These are phyloP conservation scores for Tragelaphus strepsiceros DNA, from an alignment of 2,113 vertebrate species.

Conservation along the genomic window DNA sequence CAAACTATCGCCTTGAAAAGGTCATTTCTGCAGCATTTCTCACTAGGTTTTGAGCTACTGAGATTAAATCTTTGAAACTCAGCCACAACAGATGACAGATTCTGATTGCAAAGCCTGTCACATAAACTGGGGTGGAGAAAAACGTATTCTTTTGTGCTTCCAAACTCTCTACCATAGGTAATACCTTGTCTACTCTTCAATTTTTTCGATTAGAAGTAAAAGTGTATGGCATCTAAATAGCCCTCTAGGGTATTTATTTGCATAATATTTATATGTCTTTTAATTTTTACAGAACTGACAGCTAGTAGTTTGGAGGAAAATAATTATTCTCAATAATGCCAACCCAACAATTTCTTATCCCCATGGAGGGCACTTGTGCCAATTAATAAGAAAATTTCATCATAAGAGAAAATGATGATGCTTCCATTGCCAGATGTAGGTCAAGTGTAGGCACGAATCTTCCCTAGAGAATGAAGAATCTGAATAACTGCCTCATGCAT, in stretches of 20 bases:
- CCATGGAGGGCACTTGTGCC: slow-evolving; percentile 36
- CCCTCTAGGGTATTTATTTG: slow-evolving; percentile 16
- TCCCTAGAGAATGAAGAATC: not conserved
- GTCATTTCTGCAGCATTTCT: slow-evolving; percentile 22
- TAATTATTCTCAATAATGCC: slow-evolving; percentile 73
- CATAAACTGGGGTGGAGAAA: not conserved
- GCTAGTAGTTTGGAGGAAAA: slow-evolving; percentile 53
- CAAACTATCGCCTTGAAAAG: slow-evolving; percentile 44
- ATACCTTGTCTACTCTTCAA: not conserved
- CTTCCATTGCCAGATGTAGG: slow-evolving; percentile 47
- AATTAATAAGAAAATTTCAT: slow-evolving; percentile 72
- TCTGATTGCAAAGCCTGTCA: not conserved
- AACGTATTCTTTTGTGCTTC: not conserved
- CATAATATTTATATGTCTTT: slow-evolving; percentile 47
- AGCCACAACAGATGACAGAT: not conserved
- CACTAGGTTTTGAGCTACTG: not conserved
- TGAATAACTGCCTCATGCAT: not conserved
- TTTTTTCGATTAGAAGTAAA: slow-evolving; percentile 39
- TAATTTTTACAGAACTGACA: slow-evolving; percentile 52
- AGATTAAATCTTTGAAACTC: slow-evolving; percentile 6
- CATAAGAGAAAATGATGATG: slow-evolving; percentile 50
- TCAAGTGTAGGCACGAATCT: not conserved
- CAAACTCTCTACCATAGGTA: not conserved
- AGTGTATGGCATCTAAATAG: slow-evolving; percentile 1
- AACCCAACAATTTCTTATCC: slow-evolving; percentile 68